Evolutionary conservation across 2,113 vertebrate genomes (phyloP).

Genomic region (Rhinolophus sinicus): DNA sequence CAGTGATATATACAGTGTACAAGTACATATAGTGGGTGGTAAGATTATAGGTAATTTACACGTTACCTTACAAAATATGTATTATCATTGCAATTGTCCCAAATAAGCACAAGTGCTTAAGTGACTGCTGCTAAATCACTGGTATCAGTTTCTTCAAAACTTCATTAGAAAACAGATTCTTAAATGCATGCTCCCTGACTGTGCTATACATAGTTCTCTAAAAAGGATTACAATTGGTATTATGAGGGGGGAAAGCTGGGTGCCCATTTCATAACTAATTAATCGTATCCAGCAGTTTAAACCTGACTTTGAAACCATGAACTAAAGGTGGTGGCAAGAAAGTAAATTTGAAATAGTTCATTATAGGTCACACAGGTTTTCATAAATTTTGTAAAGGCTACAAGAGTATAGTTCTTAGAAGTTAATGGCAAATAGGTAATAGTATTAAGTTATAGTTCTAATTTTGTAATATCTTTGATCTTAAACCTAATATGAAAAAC

Average conservation of each 20-base stretch:
- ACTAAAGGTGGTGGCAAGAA: constrained; percentile 23
- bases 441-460: constrained; percentile 4
- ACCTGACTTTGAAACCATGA: background rate
- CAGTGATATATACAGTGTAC: background rate
- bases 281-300: background rate
- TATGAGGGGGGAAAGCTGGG: background rate
- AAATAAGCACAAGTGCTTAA: constrained; percentile 19
- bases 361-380: background rate
- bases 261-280: background rate
- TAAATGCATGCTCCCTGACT: background rate
- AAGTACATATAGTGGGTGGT: background rate
- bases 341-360: background rate
- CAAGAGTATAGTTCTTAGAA: background rate
- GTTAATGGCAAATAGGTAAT: constrained; percentile 2
- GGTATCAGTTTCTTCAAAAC: constrained; percentile 47
- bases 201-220: background rate
- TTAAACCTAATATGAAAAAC: constrained; percentile 20
- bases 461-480: constrained; percentile 22
- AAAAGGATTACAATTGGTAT: background rate
- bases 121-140: background rate
- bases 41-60: constrained; percentile 3
- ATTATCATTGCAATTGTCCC: background rate
- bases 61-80: background rate
- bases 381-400: constrained; percentile 28
- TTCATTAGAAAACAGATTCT: background rate